Evolutionary conservation across 1,140 invertebrate genomes (phyloP).

Genomic region (Drosophila triauraria): DNA sequence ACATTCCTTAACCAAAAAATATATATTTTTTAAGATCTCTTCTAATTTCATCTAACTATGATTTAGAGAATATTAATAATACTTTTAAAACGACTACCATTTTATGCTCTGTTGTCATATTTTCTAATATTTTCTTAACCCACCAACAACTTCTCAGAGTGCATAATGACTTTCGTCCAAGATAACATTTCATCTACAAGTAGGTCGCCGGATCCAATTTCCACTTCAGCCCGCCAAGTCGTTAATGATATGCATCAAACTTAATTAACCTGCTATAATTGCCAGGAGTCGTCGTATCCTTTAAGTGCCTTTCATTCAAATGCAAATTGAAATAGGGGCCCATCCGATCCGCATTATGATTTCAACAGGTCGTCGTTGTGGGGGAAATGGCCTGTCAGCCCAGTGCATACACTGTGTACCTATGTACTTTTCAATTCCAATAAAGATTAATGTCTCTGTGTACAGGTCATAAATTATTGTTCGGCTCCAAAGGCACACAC

Average conservation of each 20-base stretch:
- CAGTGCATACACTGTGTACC: conserved; percentile 45
- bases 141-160: not conserved
- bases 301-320: conserved; percentile 20
- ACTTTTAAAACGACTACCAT: not conserved
- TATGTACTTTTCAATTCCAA: conserved; percentile 72
- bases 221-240: not conserved
- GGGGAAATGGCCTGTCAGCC: conserved; percentile 58
- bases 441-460: conserved; percentile 80
- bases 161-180: not conserved
- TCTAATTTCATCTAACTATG: not conserved
- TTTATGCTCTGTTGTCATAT: not conserved
- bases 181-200: conserved; percentile 1
- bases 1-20: no score
- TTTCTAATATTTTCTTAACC: not conserved
- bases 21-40: no score
- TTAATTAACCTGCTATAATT: conserved; percentile 39
- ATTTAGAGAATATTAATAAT: not conserved
- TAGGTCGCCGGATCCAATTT: conserved; percentile 12
- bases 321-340: conserved; percentile 19
- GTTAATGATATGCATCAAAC: conserved; percentile 16
- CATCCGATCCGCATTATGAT: conserved; percentile 13
- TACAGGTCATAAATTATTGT: conserved; percentile 78
- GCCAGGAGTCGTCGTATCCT: conserved; percentile 5
- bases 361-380: conserved; percentile 14
- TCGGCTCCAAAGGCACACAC: conserved; percentile 31